phyloP scores from a whole-genome alignment of 2,888 invertebrate species.

The Operophtera brumata region DNA sequence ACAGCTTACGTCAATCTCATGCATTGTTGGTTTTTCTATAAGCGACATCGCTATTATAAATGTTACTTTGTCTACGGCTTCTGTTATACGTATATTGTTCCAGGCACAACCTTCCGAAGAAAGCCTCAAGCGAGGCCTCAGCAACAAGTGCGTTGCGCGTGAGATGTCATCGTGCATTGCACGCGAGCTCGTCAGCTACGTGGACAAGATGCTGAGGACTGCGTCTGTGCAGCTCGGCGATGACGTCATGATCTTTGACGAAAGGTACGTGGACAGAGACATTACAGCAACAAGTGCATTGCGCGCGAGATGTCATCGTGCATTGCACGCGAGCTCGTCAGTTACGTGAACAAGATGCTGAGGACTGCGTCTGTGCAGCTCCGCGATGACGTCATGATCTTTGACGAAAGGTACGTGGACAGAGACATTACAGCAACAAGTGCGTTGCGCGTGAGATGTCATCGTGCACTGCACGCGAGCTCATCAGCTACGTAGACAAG shows the following conservation, averaged over 20 bases:
- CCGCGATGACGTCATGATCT: slow-evolving; percentile 88
- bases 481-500: slow-evolving; percentile 90
- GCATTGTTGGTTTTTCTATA: too few relatives aligned
- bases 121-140: slow-evolving; percentile 86
- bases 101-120: slow-evolving; percentile 75
- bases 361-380: slow-evolving; percentile 90
- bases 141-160: slow-evolving; percentile 87
- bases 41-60: too few relatives aligned
- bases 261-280: slow-evolving; percentile 75
- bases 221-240: slow-evolving; percentile 88
- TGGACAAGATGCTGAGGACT: slow-evolving; percentile 90
- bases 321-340: slow-evolving; percentile 89
- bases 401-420: slow-evolving; percentile 84
- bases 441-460: slow-evolving; percentile 89
- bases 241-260: slow-evolving; percentile 88
- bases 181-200: slow-evolving; percentile 89
- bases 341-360: slow-evolving; percentile 90
- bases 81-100: too few relatives aligned
- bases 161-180: slow-evolving; percentile 92
- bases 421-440: slow-evolving; percentile 87
- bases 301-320: slow-evolving; percentile 90
- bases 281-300: slow-evolving; percentile 89
- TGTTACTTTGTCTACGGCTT: too few relatives aligned
- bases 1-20: too few relatives aligned
- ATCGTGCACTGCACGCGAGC: slow-evolving; percentile 90